Percentiles rank a stretch among this genome's conserved stretches.
phyloP scores from a whole-genome alignment of 2,888 invertebrate genomes.

The Sipha maydis region DNA sequence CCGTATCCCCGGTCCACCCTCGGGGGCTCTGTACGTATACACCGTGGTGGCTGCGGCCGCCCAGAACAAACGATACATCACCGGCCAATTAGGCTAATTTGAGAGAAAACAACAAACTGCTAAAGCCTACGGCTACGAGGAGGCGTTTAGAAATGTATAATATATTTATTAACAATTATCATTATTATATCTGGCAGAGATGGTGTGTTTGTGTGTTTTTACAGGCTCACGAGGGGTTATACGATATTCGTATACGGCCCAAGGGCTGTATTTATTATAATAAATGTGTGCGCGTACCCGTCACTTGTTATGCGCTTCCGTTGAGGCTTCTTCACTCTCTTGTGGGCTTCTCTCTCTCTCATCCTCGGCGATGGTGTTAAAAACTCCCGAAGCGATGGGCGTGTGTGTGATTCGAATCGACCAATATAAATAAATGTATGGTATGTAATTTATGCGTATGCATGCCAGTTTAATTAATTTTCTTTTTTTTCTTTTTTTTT shows the following conservation, averaged over 20 bases:
- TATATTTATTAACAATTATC: too few species aligned
- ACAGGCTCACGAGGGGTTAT: neutral
- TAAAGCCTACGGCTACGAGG: neutral
- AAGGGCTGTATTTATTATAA: slow-evolving; percentile 10
- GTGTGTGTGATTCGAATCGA: slow-evolving; percentile 41
- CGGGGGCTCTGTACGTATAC: neutral
- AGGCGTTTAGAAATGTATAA: neutral
- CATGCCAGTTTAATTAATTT: slow-evolving; percentile 36
- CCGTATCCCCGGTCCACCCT: slow-evolving; percentile 7
- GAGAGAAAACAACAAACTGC: slow-evolving; percentile 39
- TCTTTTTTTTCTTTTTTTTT: neutral
- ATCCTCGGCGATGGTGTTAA: neutral
- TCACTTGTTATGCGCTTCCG: slow-evolving; percentile 38
- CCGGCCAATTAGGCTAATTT: slow-evolving; percentile 54
- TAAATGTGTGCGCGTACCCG: neutral
- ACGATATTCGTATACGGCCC: slow-evolving; percentile 25
- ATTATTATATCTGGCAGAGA: neutral
- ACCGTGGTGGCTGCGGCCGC: neutral
- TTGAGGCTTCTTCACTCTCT: slow-evolving; percentile 29
- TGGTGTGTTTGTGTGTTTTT: neutral
- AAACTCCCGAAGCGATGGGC: slow-evolving; percentile 46
- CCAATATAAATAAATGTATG: neutral
- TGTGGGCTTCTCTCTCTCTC: neutral
- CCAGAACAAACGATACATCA: slow-evolving; percentile 51
- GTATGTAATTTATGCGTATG: too few species aligned